phyloP scores from a whole-genome alignment of 2,797 vertebrate species.

The Anomalospiza imberbis region DNA sequence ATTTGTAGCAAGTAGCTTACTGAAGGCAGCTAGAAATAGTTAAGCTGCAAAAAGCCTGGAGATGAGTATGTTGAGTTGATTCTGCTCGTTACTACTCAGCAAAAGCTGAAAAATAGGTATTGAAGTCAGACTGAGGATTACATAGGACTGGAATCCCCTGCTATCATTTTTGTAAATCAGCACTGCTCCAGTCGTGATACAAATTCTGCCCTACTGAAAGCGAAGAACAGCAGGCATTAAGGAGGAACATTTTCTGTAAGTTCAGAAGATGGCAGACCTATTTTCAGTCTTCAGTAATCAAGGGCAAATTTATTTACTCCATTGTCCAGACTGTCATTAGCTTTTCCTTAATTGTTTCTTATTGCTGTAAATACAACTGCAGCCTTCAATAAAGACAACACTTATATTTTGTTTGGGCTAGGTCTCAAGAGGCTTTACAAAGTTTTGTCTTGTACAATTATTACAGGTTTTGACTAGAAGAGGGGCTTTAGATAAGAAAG shows the following conservation, averaged over 20 bases:
- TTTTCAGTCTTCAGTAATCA: neutral
- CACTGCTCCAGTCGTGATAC: neutral
- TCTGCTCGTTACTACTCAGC: neutral
- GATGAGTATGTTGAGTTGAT: fast-evolving
- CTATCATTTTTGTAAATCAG: neutral
- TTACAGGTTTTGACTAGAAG: neutral
- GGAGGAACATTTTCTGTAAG: neutral
- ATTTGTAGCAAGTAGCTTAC: neutral
- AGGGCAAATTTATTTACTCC: neutral
- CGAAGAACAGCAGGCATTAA: neutral
- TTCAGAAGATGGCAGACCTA: neutral
- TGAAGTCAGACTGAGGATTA: neutral
- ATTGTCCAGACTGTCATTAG: neutral
- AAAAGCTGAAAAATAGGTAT: neutral
- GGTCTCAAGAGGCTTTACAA: neutral
- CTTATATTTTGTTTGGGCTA: fast-evolving
- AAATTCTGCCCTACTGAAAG: neutral
- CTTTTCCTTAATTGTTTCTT: neutral
- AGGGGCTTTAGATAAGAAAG: neutral
- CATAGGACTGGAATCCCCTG: neutral
- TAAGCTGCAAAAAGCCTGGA: neutral
- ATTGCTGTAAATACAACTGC: neutral
- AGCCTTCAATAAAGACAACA: neutral
- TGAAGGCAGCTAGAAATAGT: neutral
- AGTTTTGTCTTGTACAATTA: neutral